phyloP scores from a whole-genome alignment of 2,113 vertebrate genomes.

The Lasiurus cinereus region DNA sequence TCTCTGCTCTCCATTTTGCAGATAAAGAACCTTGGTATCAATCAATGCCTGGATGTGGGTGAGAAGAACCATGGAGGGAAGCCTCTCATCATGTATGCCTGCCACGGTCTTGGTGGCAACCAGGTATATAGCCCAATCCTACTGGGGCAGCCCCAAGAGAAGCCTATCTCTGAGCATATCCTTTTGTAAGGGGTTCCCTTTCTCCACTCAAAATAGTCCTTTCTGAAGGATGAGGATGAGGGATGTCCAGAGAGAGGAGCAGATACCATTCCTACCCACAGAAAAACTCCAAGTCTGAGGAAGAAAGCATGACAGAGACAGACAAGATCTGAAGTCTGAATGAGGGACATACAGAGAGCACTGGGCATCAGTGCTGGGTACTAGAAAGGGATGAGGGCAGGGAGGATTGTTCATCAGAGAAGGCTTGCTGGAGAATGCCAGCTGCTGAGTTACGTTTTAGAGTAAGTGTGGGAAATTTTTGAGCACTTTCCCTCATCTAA shows the following conservation, averaged over 20 bases:
- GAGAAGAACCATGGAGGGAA: slow-evolving; percentile 94
- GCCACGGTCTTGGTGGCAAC: slow-evolving; percentile 98
- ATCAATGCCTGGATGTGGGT: slow-evolving; percentile 94
- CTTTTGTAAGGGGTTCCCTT: not conserved
- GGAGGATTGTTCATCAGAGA: not conserved
- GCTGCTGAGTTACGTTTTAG: not conserved
- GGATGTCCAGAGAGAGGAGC: not conserved
- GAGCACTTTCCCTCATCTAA: not conserved
- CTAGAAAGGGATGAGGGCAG: not conserved
- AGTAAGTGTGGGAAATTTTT: not conserved
- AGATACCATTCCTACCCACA: not conserved
- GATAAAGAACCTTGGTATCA: slow-evolving; percentile 92
- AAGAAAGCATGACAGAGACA: not conserved
- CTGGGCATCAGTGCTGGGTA: not conserved
- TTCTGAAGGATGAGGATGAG: not conserved
- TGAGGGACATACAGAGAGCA: not conserved
- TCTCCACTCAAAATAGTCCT: not conserved
- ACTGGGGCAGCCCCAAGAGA: rapidly evolving
- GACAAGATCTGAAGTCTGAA: not conserved
- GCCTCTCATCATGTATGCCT: slow-evolving; percentile 94
- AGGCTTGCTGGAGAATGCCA: not conserved
- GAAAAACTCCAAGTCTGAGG: not conserved
- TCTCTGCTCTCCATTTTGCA: slow-evolving; percentile 76
- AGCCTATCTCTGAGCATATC: not conserved
- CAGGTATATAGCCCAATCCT: slow-evolving; percentile 89